phyloP scores from a whole-genome alignment of 2,888 invertebrate genomes.

The Megaustenia siamemsis region DNA sequence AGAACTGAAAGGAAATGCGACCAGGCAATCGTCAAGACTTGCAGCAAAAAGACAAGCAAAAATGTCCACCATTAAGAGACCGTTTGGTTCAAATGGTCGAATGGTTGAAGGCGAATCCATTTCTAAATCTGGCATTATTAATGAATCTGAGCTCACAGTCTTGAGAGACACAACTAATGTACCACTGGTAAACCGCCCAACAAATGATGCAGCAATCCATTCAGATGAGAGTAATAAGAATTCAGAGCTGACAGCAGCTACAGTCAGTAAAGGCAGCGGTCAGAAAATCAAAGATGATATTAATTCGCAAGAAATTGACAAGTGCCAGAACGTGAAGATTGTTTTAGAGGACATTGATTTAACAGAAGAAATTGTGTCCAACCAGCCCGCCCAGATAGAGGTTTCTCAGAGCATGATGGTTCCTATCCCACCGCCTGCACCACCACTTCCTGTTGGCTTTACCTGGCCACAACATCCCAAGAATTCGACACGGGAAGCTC shows the following conservation, averaged over 20 bases:
- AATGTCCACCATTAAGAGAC: neutral
- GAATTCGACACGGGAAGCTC: neutral
- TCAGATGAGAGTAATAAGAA: neutral
- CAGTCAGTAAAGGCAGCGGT: neutral
- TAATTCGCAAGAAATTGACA: neutral
- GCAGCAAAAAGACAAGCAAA: neutral
- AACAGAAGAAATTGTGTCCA: neutral
- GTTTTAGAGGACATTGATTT: neutral
- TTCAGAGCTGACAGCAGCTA: neutral
- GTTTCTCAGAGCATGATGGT: neutral
- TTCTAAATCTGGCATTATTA: too few species aligned
- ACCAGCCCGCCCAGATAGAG: neutral
- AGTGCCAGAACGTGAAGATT: too few species aligned
- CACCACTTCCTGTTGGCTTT: constrained; percentile 57
- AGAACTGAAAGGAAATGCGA: constrained; percentile 37
- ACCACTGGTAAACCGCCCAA: neutral
- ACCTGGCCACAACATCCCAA: neutral
- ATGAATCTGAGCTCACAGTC: neutral
- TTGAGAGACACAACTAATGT: neutral
- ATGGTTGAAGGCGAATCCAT: neutral
- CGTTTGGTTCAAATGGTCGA: neutral
- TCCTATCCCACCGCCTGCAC: constrained; percentile 64
- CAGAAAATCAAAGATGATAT: neutral
- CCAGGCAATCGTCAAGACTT: constrained; percentile 18
- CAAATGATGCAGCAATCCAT: neutral